Evolutionary conservation across 2,888 invertebrate genomes (phyloP).

Genomic region (Tachystola acroxantha): DNA sequence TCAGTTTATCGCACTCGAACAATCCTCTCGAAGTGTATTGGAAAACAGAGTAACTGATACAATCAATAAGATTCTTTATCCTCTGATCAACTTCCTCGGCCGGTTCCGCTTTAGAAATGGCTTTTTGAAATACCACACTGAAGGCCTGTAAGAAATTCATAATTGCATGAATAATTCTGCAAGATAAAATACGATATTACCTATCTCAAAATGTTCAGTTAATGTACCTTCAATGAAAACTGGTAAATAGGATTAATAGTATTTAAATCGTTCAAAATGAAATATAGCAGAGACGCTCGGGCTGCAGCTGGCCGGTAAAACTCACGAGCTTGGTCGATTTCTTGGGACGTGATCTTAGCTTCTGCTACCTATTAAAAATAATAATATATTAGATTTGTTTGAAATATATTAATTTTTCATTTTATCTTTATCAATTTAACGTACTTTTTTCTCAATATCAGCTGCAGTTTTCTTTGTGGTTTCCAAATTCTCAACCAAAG

Average conservation of each 20-base stretch:
- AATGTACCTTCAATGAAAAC: conserved; percentile 92
- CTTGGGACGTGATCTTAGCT: conserved; percentile 92
- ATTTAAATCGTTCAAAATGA: conserved; percentile 96
- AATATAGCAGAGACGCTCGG: conserved; percentile 94
- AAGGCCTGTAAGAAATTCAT: conserved; percentile 84
- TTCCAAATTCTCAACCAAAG: conserved; percentile 96
- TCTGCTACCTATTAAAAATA: conserved; percentile 84
- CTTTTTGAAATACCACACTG: conserved; percentile 98
- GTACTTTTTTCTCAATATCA: conserved; percentile 93
- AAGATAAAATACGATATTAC: too few relatives aligned
- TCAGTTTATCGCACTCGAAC: conserved; percentile 97
- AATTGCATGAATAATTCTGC: too few relatives aligned
- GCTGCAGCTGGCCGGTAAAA: conserved; percentile 93
- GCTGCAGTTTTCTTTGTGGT: conserved; percentile 97
- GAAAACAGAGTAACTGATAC: conserved; percentile 96
- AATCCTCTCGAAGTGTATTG: conserved; percentile 96
- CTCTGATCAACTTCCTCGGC: conserved; percentile 87
- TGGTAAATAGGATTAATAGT: conserved; percentile 98
- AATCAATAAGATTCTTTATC: conserved; percentile 94
- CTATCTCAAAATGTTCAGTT: background rate
- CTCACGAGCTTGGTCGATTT: conserved; percentile 96
- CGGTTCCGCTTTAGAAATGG: conserved; percentile 92
- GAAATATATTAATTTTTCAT: background rate
- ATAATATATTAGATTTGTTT: background rate
- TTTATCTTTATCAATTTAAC: background rate